Conservation (phyloP, 2,113 vertebrate species). For the Lampris incognitus region DNA sequence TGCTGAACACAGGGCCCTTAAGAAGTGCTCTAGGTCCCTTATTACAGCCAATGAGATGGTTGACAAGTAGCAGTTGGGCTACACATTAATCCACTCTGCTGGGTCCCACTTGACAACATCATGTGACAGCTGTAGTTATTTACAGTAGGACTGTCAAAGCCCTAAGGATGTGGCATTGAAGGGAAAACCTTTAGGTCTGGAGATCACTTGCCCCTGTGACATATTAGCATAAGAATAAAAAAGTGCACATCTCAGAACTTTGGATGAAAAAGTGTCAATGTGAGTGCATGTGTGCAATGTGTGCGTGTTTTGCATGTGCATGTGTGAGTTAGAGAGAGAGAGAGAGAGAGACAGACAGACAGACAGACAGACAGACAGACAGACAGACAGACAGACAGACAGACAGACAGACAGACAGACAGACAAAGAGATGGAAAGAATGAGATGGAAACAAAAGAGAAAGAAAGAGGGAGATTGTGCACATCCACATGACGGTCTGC, state of each 20-base stretch:
- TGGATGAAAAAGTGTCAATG: background rate
- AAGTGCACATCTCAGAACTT: background rate
- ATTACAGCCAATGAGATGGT: constrained; percentile 64
- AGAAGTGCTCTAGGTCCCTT: constrained; percentile 57
- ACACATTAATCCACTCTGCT: constrained; percentile 77
- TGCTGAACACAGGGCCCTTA: constrained; percentile 57
- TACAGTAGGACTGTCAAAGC: constrained; percentile 62
- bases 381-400: too few relatives aligned
- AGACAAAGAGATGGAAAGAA: background rate
- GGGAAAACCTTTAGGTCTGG: background rate
- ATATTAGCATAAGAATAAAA: background rate
- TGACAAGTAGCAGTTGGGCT: constrained; percentile 48
- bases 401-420: background rate
- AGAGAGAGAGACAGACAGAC: too few relatives aligned
- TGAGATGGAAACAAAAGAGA: background rate
- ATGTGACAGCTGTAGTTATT: constrained; percentile 77
- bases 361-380: too few relatives aligned
- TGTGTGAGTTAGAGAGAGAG: background rate
- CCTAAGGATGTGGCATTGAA: constrained; percentile 44
- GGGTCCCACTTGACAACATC: constrained; percentile 47
- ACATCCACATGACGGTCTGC: constrained; percentile 23
- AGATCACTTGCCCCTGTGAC: background rate
- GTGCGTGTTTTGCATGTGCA: constrained; percentile 13
- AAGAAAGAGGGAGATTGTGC: background rate
- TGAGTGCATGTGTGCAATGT: background rate